Evolutionary conservation across 2,113 vertebrate genomes (phyloP), one percentile per base, ranked within the genome.

Genomic region (Daphoenositta chrysoptera): DNA sequence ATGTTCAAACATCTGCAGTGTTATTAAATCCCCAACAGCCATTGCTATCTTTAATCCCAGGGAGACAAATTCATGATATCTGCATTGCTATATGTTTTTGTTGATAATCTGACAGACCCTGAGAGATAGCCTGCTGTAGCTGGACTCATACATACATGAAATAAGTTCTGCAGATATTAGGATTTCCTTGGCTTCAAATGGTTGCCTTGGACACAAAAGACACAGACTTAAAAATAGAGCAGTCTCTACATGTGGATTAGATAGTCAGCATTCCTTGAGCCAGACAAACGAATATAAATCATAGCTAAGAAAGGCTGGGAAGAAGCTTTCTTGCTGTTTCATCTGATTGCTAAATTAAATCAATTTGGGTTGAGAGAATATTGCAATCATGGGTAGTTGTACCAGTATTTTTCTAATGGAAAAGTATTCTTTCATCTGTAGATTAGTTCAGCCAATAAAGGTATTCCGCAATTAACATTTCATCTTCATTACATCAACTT

Each of bases 181-280:
- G 81, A 96, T 96, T 95, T 97, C 87, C 91, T 96, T 78, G 89
- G 83, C 83, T 97, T 96, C 78, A 95, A 56, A 85, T 0, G 26
- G 97, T 98, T 98, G 98, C 97, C 98, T 97, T 97, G 97, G 98
- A 98, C 97, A 98, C 96, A 77, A 89, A 93, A 97, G 96, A 96
- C 94, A 96, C 45, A 83, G 94, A 90, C 56, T 90, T 96, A 98
- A 98, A 98, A 98, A 98, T 96, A 98, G 93, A 92, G 64, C 61
- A 64, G 65, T 69, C 40, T 77, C 53, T 70, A 89, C 88, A 93
- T 56, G 71, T 51, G 81, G 66, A 96, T 94, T 79, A 96, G 72
- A 88, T 16, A 95, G 89, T 94, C 94, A 96, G 64, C 71, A 75
- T 61, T 90, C 78, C 89, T 57, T 42, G 51, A 91, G 73, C 58